Evolutionary conservation across 2,113 vertebrate genomes (phyloP).

Genomic region (Neomonachus schauinslandi): DNA sequence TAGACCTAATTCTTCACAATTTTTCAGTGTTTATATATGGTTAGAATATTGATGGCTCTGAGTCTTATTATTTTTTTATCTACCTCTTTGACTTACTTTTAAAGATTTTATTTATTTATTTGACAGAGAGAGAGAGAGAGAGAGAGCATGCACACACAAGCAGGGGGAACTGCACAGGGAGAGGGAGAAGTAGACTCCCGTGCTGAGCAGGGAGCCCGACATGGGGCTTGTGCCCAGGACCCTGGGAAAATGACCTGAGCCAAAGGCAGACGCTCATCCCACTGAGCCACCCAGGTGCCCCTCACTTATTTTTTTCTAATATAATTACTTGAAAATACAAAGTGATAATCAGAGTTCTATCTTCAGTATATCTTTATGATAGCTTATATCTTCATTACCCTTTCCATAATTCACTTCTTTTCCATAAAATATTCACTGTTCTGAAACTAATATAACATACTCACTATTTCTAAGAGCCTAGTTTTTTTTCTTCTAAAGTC

Average conservation of each 20-base stretch:
- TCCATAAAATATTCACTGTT: not conserved
- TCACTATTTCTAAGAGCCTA: not conserved
- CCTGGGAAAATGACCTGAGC: no score
- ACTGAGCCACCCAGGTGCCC: no score
- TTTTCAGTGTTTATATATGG: not conserved
- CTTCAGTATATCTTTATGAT: not conserved
- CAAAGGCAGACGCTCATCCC: no score
- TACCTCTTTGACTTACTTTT: not conserved
- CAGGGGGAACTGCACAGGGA: no score
- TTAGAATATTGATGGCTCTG: not conserved
- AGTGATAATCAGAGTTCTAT: not conserved
- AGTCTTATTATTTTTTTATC: not conserved
- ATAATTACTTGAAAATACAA: slow-evolving; percentile 37
- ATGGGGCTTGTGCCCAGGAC: not conserved
- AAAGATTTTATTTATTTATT: no score
- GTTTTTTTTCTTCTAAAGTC: not conserved
- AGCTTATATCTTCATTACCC: not conserved
- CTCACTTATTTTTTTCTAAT: not conserved
- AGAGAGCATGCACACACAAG: not conserved
- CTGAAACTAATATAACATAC: not conserved
- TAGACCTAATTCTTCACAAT: not conserved
- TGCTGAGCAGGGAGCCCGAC: no score
- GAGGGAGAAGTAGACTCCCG: no score
- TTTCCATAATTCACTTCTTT: not conserved
- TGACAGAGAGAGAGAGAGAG: no score